Evolutionary conservation across 2,888 invertebrate genomes (phyloP).

Genomic region (Lasioglossum marginatum): DNA sequence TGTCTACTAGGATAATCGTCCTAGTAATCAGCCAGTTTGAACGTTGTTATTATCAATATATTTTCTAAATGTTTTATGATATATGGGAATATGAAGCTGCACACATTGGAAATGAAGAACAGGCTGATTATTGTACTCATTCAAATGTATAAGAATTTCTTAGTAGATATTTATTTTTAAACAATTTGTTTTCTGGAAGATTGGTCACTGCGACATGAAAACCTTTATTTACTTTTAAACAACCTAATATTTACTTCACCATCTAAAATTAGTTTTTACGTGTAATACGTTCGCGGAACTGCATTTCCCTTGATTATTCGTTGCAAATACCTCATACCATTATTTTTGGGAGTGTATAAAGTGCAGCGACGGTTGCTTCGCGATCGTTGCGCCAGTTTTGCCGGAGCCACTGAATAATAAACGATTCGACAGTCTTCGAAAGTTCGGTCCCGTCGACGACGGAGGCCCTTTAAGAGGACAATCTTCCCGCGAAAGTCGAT

Average conservation of each 20-base stretch:
- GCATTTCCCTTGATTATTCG: background rate
- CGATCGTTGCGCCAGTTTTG: constrained; percentile 37
- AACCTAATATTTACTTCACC: background rate
- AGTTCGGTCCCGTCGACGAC: constrained; percentile 24
- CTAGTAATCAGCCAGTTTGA: too few species aligned
- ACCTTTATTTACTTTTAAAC: too few species aligned
- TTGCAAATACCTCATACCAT: background rate
- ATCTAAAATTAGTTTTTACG: background rate
- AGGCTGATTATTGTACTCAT: too few species aligned
- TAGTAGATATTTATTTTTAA: too few species aligned
- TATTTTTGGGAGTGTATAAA: background rate
- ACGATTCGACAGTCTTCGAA: constrained; percentile 38
- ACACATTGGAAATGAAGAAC: too few species aligned
- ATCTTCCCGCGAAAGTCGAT: constrained; percentile 39
- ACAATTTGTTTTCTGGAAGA: too few species aligned
- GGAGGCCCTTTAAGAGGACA: constrained; percentile 27
- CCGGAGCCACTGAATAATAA: constrained; percentile 57
- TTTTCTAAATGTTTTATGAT: background rate
- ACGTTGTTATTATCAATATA: background rate
- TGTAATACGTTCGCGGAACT: background rate
- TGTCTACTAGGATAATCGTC: background rate
- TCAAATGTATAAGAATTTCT: background rate
- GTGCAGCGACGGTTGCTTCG: background rate
- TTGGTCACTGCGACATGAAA: too few species aligned
- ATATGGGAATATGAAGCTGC: background rate